A percentile compares a stretch with the other conserved stretches of the same genome.
These are phyloP conservation scores for Salvator merianae DNA, from an alignment of 2,113 vertebrate genomes.

Conservation along the genomic window DNA sequence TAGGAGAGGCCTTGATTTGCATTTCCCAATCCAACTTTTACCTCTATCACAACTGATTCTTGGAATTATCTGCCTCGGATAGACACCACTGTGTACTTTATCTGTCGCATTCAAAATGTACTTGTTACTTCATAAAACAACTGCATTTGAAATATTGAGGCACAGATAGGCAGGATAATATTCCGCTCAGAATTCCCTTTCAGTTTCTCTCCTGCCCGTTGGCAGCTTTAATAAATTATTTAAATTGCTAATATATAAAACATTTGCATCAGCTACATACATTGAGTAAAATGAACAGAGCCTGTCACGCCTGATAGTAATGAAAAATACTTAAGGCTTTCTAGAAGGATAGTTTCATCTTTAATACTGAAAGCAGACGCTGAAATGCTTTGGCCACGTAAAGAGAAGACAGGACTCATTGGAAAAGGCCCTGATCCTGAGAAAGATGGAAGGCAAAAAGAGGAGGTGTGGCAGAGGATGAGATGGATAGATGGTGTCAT, in stretches of 20 bases:
- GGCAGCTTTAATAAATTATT: slow-evolving; percentile 56
- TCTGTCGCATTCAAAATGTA: not conserved
- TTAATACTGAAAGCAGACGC: not conserved
- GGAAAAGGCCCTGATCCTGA: too few species aligned
- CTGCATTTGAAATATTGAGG: not conserved
- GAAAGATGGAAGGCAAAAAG: too few species aligned
- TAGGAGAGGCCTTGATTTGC: too few species aligned
- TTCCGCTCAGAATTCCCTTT: slow-evolving; percentile 54
- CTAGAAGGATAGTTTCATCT: not conserved
- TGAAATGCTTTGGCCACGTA: too few species aligned
- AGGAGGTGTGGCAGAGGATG: too few species aligned
- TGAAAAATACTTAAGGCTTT: not conserved
- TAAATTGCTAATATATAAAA: slow-evolving; percentile 54
- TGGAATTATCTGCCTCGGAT: too few species aligned
- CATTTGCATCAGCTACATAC: slow-evolving; percentile 21
- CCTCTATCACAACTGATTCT: too few species aligned
- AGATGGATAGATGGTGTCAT: too few species aligned
- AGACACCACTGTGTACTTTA: too few species aligned
- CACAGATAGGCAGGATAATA: not conserved
- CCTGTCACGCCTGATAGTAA: not conserved
- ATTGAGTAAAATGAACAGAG: not conserved
- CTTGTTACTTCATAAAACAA: not conserved
- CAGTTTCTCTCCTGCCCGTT: slow-evolving; percentile 39
- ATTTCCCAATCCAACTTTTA: too few species aligned
- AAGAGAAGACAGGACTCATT: too few species aligned